Conservation (phyloP, 2,888 invertebrate genomes). For the Perizoma affinitatum region DNA sequence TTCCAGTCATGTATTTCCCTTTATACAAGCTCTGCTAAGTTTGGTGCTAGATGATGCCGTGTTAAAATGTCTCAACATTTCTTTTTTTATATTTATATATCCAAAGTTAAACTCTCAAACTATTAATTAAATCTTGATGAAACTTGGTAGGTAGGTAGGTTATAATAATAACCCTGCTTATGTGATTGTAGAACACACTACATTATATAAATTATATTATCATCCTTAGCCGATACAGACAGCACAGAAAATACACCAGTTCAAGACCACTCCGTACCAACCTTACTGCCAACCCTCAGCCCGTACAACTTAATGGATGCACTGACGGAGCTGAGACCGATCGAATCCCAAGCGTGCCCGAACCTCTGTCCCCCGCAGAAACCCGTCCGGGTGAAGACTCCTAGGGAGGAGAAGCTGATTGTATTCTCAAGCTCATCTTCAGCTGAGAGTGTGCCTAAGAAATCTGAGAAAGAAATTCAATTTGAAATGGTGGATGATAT, state of each 20-base stretch:
- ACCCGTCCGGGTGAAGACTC: constrained; percentile 45
- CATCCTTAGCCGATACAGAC: constrained; percentile 51
- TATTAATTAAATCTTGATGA: too few species aligned
- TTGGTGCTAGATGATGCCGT: too few species aligned
- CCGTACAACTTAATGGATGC: constrained; percentile 63
- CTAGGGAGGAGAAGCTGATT: constrained; percentile 57
- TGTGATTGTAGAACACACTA: too few species aligned
- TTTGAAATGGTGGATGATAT: constrained; percentile 45
- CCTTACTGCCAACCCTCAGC: constrained; percentile 29
- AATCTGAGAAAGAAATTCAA: constrained; percentile 52
- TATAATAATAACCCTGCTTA: too few species aligned
- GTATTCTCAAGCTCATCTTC: constrained; percentile 69
- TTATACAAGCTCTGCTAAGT: too few species aligned
- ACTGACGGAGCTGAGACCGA: constrained; percentile 62
- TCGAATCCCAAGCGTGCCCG: constrained; percentile 56
- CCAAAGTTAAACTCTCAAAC: too few species aligned
- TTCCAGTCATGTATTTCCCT: too few species aligned
- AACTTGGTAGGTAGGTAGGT: too few species aligned
- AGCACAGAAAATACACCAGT: constrained; percentile 57
- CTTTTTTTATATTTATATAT: too few species aligned
- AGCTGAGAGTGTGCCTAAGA: constrained; percentile 57
- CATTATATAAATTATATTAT: background rate
- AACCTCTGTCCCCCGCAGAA: constrained; percentile 57
- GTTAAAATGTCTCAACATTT: too few species aligned
- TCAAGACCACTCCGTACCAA: constrained; percentile 50